These are phyloP conservation scores for Sebastolobus altivelis DNA, from an alignment of 2,797 vertebrate species.

Conservation along the genomic window DNA sequence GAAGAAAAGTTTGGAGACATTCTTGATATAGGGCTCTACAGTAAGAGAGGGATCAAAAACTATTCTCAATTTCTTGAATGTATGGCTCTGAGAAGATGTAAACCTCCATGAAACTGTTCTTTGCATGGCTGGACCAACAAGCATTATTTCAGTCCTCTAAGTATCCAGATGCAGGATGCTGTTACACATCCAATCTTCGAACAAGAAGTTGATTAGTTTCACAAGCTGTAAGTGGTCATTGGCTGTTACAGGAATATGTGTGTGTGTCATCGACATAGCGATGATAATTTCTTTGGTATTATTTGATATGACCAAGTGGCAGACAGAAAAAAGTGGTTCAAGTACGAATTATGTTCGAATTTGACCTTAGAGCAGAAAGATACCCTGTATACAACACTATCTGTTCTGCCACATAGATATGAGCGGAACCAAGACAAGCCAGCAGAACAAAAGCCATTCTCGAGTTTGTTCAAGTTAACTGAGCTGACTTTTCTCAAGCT, in stretches of 20 bases:
- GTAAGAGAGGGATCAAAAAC: background rate
- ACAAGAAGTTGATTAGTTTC: background rate
- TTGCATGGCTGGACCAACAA: background rate
- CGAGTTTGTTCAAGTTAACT: background rate
- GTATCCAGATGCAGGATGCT: background rate
- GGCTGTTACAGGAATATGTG: background rate
- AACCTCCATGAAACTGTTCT: background rate
- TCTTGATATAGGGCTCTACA: background rate
- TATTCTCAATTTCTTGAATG: background rate
- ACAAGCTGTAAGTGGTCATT: background rate
- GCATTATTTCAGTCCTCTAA: background rate
- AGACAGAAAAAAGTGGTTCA: no score
- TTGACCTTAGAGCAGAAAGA: background rate
- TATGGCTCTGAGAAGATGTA: background rate
- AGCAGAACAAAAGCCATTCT: background rate
- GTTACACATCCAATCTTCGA: background rate
- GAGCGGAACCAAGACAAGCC: no score
- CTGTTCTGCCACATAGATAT: background rate
- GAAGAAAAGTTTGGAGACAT: background rate
- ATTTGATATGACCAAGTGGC: no score
- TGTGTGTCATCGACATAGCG: background rate
- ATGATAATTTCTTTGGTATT: background rate
- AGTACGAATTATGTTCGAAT: no score
- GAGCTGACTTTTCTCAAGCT: background rate
- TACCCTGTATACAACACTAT: background rate